Conservation (phyloP, 1,140 invertebrate species). For the Ceratoteleas bidentatus region DNA sequence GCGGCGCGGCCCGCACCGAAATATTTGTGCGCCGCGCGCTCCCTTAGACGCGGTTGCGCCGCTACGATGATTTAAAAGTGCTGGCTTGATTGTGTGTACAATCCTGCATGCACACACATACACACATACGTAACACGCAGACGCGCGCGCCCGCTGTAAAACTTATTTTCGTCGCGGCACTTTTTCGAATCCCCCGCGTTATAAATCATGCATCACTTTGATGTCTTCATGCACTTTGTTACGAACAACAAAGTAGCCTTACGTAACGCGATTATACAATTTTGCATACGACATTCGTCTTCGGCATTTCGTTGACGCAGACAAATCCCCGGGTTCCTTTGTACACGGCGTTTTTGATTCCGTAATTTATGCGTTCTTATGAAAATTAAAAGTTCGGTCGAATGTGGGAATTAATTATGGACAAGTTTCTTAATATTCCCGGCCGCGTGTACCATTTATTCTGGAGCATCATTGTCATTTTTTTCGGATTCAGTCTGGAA, state of each 20-base stretch:
- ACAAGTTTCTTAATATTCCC: slow-evolving; percentile 41
- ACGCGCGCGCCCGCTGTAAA: slow-evolving; percentile 33
- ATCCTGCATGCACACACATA: too few species aligned
- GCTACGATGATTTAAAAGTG: slow-evolving; percentile 42
- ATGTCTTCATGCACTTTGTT: slow-evolving; percentile 54
- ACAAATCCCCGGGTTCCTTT: slow-evolving; percentile 33
- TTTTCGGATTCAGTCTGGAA: slow-evolving; percentile 15
- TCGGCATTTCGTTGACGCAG: slow-evolving; percentile 21
- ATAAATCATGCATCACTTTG: slow-evolving; percentile 45
- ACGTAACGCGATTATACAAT: slow-evolving; percentile 46
- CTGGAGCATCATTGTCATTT: slow-evolving; percentile 32
- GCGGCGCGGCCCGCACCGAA: slow-evolving; percentile 27
- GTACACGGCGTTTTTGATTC: slow-evolving; percentile 7
- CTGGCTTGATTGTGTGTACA: slow-evolving; percentile 22
- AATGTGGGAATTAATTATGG: slow-evolving; percentile 46
- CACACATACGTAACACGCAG: slow-evolving; percentile 20
- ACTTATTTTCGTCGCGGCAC: slow-evolving; percentile 21
- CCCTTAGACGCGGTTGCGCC: slow-evolving; percentile 29
- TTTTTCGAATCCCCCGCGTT: slow-evolving; percentile 8
- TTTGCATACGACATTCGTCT: slow-evolving; percentile 28
- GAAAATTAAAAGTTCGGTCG: slow-evolving; percentile 27
- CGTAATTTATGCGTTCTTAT: slow-evolving; percentile 37
- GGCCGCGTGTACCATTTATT: slow-evolving; percentile 30
- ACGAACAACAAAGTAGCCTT: slow-evolving; percentile 26
- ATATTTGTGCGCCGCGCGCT: slow-evolving; percentile 44